Percentiles rank a stretch among this genome's conserved stretches.
Conservation (phyloP, 2,113 vertebrate species). For the Trematomus loennbergii region DNA sequence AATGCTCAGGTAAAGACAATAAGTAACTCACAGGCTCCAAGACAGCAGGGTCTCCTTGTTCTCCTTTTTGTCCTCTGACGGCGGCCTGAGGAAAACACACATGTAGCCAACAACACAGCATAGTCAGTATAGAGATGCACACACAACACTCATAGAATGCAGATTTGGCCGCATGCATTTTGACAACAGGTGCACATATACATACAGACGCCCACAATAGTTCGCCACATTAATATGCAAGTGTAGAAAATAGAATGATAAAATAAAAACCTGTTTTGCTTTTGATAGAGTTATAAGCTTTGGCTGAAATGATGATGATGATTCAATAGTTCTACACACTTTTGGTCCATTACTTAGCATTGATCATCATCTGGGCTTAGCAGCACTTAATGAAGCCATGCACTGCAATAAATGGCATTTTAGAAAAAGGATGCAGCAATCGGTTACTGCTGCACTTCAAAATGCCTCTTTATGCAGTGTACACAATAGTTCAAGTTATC, state of each 20-base stretch:
- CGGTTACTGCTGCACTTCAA: slow-evolving; percentile 2
- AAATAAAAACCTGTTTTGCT: slow-evolving; percentile 36
- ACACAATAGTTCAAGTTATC: neutral
- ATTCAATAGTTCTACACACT: slow-evolving; percentile 30
- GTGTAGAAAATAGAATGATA: neutral
- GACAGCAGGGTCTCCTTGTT: slow-evolving; percentile 92
- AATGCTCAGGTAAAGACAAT: neutral
- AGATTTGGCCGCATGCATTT: neutral
- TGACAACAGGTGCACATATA: slow-evolving; percentile 4
- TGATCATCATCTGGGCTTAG: slow-evolving; percentile 12
- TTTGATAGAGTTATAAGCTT: neutral
- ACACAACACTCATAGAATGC: neutral
- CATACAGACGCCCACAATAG: neutral
- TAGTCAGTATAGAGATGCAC: slow-evolving; percentile 74
- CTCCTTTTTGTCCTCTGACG: slow-evolving; percentile 89
- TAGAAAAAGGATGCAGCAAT: slow-evolving; percentile 20
- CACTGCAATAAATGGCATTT: slow-evolving; percentile 49
- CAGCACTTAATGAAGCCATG: slow-evolving; percentile 39
- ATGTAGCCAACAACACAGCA: slow-evolving; percentile 85
- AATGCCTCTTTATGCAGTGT: slow-evolving; percentile 57
- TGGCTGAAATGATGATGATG: slow-evolving; percentile 17
- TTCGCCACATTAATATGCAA: neutral
- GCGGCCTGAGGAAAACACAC: slow-evolving; percentile 89
- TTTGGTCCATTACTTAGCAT: slow-evolving; percentile 16
- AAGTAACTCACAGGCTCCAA: slow-evolving; percentile 89